Base-by-base conservation (phyloP, 2,797 vertebrate species). In the Liasis olivaceus region DNA sequence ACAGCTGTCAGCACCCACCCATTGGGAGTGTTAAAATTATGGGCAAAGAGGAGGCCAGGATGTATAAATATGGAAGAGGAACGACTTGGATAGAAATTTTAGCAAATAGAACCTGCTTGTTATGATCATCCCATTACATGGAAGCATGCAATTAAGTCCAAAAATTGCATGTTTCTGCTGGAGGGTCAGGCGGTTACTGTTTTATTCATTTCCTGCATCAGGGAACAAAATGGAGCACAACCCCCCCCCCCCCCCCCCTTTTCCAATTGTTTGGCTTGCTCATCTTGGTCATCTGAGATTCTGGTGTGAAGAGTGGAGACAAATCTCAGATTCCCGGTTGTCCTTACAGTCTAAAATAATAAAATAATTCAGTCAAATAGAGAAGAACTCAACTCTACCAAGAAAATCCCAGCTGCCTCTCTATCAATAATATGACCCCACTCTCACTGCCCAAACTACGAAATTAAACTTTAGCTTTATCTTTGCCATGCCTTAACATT, bases 101-200 rank as follows among this genome's bases (percentile, higher is more conserved):
- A 51, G 63, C 13, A 88, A 87, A 81, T 93, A 93, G 95, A 96
- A 95, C 92, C 81, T 95, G 95, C 93, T 42, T 96, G 94, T 97
- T 96, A 96, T 95, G 94, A 93, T 92, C 93, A 89, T 60, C 60
- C 81, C 94, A 69, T 96, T 93, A 94, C 14, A 3, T 58, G 89
- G 66, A 93, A 95, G 54, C 91, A 85, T 47, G 36, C 94, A 96
- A 95, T 94, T 96, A 96, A 81, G 93, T 94, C 92, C 85, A 92
- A 88, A 96, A 97, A 97, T 94, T 96, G 93, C 91, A 93, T 62
- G 90, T 92, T 96, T 94, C 91, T 85, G 87, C 92, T 66, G 92
- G 85, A 91, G 85, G 51, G 64, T 95, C 86, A 8, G 93, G 92
- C 58, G 26, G 94, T 89, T 95, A 89, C 92, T 4, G 2, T 84